Conservation (phyloP, 2,888 invertebrate genomes). For the Troides oblongomaculatus region DNA sequence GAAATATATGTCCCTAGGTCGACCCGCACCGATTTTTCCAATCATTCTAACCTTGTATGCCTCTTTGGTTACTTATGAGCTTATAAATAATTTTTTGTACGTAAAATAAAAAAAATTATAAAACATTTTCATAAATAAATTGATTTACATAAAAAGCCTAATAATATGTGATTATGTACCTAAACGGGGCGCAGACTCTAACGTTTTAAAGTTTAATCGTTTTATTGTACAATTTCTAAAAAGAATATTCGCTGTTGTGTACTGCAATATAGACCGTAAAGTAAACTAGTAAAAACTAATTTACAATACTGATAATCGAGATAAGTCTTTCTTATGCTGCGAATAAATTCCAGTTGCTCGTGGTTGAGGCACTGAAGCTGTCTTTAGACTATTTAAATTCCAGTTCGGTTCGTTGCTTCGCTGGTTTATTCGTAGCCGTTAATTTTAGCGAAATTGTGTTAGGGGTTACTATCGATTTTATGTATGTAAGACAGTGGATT, state of each 20-base stretch:
- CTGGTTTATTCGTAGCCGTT: slow-evolving; percentile 78
- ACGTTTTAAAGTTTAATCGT: slow-evolving; percentile 14
- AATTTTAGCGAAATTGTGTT: slow-evolving; percentile 75
- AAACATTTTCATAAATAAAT: slow-evolving; percentile 6
- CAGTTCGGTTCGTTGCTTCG: slow-evolving; percentile 78
- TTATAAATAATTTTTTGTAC: too few relatives aligned
- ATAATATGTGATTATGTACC: slow-evolving; percentile 26
- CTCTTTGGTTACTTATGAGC: too few relatives aligned
- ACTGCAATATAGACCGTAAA: slow-evolving; percentile 13
- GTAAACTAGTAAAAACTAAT: slow-evolving; percentile 29
- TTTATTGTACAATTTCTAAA: slow-evolving; percentile 16
- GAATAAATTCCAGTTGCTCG: slow-evolving; percentile 50
- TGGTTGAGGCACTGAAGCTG: slow-evolving; percentile 60
- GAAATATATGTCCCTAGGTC: too few relatives aligned
- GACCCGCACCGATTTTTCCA: too few relatives aligned
- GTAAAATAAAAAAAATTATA: not conserved
- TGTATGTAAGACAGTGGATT: slow-evolving; percentile 28
- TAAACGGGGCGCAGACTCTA: slow-evolving; percentile 7
- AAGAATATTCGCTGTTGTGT: not conserved
- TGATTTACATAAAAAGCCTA: slow-evolving; percentile 26
- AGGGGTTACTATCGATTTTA: slow-evolving; percentile 60
- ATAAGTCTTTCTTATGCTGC: slow-evolving; percentile 36
- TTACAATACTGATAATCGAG: slow-evolving; percentile 32
- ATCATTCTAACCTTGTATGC: too few relatives aligned
- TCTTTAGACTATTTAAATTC: slow-evolving; percentile 79